Conservation (phyloP, 2,888 invertebrate genomes). For the Drosophila falleni region DNA sequence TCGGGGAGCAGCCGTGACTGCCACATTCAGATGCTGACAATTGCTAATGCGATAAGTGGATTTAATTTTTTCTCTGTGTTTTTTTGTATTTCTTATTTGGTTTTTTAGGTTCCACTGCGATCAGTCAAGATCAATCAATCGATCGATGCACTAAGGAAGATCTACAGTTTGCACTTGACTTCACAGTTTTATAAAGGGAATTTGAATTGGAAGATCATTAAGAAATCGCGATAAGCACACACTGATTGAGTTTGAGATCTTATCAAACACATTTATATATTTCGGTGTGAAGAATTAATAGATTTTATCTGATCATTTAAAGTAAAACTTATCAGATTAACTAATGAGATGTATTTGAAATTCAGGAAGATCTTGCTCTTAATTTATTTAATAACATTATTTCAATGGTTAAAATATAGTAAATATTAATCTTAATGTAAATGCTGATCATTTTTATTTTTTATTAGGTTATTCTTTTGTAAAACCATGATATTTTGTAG, state of each 20-base stretch:
- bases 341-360: neutral
- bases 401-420: neutral
- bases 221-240: conserved; percentile 38
- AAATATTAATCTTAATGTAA: neutral
- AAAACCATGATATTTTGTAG: neutral
- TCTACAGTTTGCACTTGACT: conserved; percentile 63
- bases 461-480: neutral
- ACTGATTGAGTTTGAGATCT: conserved; percentile 41
- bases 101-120: conserved; percentile 40
- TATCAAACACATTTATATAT: conserved; percentile 32
- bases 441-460: neutral
- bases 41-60: conserved; percentile 65
- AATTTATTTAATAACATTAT: neutral
- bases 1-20: conserved; percentile 57
- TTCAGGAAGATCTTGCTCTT: neutral
- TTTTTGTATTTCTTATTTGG: conserved; percentile 1
- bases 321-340: neutral
- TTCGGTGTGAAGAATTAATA: conserved; percentile 28
- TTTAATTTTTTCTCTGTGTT: conserved; percentile 46
- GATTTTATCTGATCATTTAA: neutral
- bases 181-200: conserved; percentile 37
- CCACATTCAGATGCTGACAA: conserved; percentile 69
- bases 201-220: conserved; percentile 42
- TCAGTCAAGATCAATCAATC: conserved; percentile 72
- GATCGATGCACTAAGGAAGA: conserved; percentile 30